Evolutionary conservation across 1,140 invertebrate species (phyloP).

Genomic region (Brachionus angularis): DNA sequence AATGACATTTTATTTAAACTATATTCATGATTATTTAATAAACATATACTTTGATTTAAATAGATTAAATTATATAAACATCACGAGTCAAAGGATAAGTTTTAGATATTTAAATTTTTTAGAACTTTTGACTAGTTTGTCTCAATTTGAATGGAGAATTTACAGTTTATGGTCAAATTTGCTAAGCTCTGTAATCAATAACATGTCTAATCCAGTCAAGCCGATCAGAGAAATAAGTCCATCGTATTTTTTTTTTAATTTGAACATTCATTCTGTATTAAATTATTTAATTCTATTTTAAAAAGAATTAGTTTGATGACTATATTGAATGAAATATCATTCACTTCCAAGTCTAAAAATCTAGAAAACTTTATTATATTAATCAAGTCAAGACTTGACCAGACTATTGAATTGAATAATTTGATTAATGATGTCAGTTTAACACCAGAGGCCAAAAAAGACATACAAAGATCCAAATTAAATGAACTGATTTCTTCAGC

Average conservation of each 20-base stretch:
- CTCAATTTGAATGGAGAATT: conserved; percentile 69
- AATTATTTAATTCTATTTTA: not conserved
- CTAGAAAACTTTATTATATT: not conserved
- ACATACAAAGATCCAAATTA: not conserved
- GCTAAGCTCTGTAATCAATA: conserved; percentile 57
- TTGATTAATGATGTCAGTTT: not conserved
- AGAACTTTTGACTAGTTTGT: conserved; percentile 9
- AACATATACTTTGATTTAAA: not conserved
- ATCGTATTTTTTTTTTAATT: not conserved
- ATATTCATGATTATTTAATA: not conserved
- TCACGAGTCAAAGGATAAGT: not conserved
- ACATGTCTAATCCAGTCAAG: conserved; percentile 69
- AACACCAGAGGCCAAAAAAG: not conserved
- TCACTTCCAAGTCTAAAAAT: not conserved
- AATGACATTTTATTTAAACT: conserved; percentile 42
- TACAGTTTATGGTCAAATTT: conserved; percentile 63
- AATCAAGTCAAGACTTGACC: not conserved
- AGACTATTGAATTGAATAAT: not conserved
- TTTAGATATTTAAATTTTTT: conserved; percentile 25
- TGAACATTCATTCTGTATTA: not conserved
- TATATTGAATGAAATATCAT: not conserved
- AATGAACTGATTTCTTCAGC: not conserved
- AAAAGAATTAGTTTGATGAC: too few relatives aligned
- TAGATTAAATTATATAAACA: not conserved
- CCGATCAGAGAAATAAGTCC: conserved; percentile 72